Conservation (phyloP, 2,113 vertebrate species). For the Lutjanus erythropterus region DNA sequence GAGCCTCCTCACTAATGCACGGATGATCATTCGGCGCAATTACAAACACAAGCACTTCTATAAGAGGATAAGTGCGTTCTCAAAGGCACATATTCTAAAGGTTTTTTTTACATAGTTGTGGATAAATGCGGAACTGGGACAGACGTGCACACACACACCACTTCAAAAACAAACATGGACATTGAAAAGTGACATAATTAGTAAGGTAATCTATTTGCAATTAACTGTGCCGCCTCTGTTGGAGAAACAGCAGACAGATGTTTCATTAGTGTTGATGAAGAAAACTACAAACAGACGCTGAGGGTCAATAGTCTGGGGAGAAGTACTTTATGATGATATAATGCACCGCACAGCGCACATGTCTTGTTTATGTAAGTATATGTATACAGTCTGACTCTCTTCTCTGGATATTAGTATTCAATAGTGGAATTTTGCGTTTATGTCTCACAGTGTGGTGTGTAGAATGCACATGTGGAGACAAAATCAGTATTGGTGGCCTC, state of each 20-base stretch:
- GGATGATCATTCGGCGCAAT: background rate
- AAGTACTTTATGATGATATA: constrained; percentile 69
- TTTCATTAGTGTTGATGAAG: constrained; percentile 76
- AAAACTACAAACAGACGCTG: constrained; percentile 75
- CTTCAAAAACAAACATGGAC: constrained; percentile 51
- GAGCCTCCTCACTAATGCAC: constrained; percentile 30
- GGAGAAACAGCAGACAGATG: constrained; percentile 74
- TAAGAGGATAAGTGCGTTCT: background rate
- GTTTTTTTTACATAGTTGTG: constrained; percentile 20
- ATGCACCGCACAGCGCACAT: constrained; percentile 34
- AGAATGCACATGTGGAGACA: constrained; percentile 1
- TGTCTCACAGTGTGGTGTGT: background rate
- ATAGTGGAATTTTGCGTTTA: background rate
- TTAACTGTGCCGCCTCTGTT: constrained; percentile 66
- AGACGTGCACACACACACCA: background rate
- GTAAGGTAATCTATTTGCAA: constrained; percentile 74
- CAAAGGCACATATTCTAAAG: constrained; percentile 16
- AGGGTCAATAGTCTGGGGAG: constrained; percentile 75
- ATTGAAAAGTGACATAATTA: constrained; percentile 75
- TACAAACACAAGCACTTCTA: constrained; percentile 3
- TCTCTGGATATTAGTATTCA: background rate
- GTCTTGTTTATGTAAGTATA: constrained; percentile 46
- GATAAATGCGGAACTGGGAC: background rate
- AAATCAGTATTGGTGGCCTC: constrained; percentile 23
- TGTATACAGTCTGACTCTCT: background rate